These are phyloP conservation scores for Oligia strigilis DNA, from an alignment of 2,888 invertebrate genomes.

Conservation along the genomic window DNA sequence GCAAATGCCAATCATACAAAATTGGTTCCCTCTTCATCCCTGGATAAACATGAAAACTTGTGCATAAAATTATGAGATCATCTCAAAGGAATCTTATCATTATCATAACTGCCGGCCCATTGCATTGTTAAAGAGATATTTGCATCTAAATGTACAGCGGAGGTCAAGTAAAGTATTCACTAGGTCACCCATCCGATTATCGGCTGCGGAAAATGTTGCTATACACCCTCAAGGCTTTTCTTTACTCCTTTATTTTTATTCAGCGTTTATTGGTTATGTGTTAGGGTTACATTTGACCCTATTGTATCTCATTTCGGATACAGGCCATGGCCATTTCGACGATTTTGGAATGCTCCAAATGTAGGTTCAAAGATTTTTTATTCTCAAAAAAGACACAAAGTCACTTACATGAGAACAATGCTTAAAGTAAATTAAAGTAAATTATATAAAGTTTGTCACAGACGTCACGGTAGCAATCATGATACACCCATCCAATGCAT, in stretches of 20 bases:
- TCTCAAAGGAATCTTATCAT: slow-evolving; percentile 59
- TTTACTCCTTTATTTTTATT: not conserved
- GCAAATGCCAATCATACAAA: not conserved
- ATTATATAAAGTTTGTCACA: too few species aligned
- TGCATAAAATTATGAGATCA: slow-evolving; percentile 62
- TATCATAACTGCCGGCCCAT: slow-evolving; percentile 58
- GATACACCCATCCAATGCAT: too few species aligned
- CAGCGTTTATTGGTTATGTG: not conserved
- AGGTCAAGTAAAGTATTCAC: slow-evolving; percentile 56
- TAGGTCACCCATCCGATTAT: slow-evolving; percentile 54
- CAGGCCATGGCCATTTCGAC: not conserved
- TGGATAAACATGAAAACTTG: slow-evolving; percentile 38
- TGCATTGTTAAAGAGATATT: slow-evolving; percentile 63
- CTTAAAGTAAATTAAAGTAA: too few species aligned
- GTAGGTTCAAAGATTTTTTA: too few species aligned
- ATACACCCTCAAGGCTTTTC: not conserved
- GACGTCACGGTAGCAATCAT: too few species aligned
- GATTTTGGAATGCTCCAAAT: not conserved
- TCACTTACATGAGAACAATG: too few species aligned
- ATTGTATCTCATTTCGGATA: not conserved
- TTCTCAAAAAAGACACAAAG: too few species aligned
- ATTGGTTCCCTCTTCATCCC: not conserved
- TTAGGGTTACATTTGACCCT: not conserved
- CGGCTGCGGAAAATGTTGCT: slow-evolving; percentile 8
- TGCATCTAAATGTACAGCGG: slow-evolving; percentile 62